phyloP scores from a whole-genome alignment of 2,113 vertebrate genomes.

The Ivindomyrus marchei region DNA sequence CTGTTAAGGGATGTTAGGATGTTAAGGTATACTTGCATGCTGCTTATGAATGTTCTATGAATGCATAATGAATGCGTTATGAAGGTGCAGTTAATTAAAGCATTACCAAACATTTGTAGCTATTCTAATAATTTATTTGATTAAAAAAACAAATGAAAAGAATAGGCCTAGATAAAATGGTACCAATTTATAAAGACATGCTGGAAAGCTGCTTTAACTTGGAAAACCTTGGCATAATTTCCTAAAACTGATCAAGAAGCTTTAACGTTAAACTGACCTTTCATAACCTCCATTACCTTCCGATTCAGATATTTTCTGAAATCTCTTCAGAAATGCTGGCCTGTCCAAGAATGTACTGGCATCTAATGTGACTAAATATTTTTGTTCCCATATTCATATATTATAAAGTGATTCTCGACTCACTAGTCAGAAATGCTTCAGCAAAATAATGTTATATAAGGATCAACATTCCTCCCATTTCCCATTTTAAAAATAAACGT shows the following conservation, averaged over 20 bases:
- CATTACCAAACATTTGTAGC: background rate
- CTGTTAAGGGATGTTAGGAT: too few relatives aligned
- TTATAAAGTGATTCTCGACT: background rate
- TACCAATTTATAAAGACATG: background rate
- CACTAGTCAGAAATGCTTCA: background rate
- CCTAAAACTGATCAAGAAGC: background rate
- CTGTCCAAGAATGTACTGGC: background rate
- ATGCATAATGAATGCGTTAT: too few relatives aligned
- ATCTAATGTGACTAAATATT: background rate
- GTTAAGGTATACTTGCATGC: too few relatives aligned
- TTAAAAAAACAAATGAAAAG: background rate
- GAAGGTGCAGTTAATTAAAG: too few relatives aligned
- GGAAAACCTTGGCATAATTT: background rate
- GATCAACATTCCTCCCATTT: background rate
- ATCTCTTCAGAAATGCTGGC: background rate
- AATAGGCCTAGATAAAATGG: background rate
- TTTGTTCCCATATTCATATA: background rate
- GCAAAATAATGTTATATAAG: background rate
- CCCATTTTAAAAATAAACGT: background rate
- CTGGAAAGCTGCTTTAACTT: background rate
- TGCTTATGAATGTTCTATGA: too few relatives aligned
- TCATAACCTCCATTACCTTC: background rate
- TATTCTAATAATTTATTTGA: background rate
- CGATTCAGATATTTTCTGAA: background rate
- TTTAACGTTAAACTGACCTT: conserved; percentile 7